Evolutionary conservation across 1,140 invertebrate genomes (phyloP), one percentile per base, ranked within the genome.

Genomic region (Bursaphelenchus mucronatus): DNA sequence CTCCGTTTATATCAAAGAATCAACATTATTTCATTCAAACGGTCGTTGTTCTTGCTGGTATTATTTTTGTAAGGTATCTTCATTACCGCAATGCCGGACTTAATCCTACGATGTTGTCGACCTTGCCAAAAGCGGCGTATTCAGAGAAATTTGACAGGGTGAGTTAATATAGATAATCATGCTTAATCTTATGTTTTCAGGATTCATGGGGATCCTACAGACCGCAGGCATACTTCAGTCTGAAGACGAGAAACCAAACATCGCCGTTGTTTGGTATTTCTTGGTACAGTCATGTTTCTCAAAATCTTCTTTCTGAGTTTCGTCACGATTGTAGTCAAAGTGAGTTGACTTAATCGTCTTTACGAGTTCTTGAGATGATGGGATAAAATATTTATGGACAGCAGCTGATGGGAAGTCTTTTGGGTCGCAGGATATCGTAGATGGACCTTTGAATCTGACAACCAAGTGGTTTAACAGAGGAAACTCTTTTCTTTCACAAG

Each of bases 401-500:
- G 86, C 90, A 68, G 94, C 97, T 81, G 92, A 99, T 83, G 94
- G 94, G 0, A 84, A 86, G 30, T 88, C 86, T 53, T 97, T 97
- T 85, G 95, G 94, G 2, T 83, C 90, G 46, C 94, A 99, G 82
- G 86, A 90, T 72, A 90, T 97, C 62, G 81, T 87, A 13, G 94
- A 98, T 78, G 86, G 87, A 11, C 86, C 87, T 8, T 88, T 90
- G 62, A 85, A 86, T 41, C 81, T 97, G 3, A 87, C 86, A 68
- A 96, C 93, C 0, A 89, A 89, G 3, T 97, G 94, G 83, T 86
- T 97, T 0, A 96, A 95, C 45, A 86, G 90, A 79, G 91, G 91
- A 5, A 91, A 92, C 0, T 92, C 96, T 77, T 97, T 93, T 61
- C 46, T 67, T n/a, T 49, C 63, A 4, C 58, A 67, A 53, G 58